A percentile compares a stretch with the other conserved stretches of the same genome.
Evolutionary conservation across 1,140 invertebrate species (phyloP).

Genomic region (Hydropsyche tenuis): DNA sequence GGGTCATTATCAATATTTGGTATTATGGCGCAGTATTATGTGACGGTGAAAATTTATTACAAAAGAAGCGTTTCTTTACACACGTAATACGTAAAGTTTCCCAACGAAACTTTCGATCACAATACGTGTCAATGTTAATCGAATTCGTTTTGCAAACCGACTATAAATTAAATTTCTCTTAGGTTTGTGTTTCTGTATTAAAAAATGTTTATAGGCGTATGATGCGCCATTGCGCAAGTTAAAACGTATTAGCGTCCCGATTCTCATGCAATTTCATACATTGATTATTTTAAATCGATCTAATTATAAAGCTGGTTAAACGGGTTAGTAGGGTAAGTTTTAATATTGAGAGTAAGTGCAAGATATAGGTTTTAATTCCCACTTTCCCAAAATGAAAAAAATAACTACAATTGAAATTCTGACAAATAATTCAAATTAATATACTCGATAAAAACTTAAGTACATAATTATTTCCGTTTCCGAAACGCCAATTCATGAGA

Average conservation of each 20-base stretch:
- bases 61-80: constrained; percentile 1
- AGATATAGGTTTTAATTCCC: too few relatives aligned
- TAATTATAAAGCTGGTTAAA: not conserved
- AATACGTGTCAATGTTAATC: constrained; percentile 17
- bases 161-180: constrained; percentile 12
- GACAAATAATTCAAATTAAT: too few relatives aligned
- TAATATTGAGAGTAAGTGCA: too few relatives aligned
- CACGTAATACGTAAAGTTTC: not conserved
- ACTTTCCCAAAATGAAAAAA: too few relatives aligned
- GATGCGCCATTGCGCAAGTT: not conserved
- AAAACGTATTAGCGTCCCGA: too few relatives aligned
- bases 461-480: too few relatives aligned
- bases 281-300: not conserved
- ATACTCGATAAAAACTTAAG: too few relatives aligned
- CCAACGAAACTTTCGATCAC: not conserved
- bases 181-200: not conserved
- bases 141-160: not conserved
- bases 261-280: not conserved
- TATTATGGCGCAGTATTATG: not conserved
- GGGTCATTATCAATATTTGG: constrained; percentile 9
- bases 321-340: not conserved
- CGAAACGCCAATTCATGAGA: too few relatives aligned
- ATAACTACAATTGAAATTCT: too few relatives aligned
- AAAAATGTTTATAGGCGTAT: not conserved
- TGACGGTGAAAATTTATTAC: not conserved